These are phyloP conservation scores for Astyanax mexicanus DNA, from an alignment of 2,797 vertebrate species.

Conservation along the genomic window DNA sequence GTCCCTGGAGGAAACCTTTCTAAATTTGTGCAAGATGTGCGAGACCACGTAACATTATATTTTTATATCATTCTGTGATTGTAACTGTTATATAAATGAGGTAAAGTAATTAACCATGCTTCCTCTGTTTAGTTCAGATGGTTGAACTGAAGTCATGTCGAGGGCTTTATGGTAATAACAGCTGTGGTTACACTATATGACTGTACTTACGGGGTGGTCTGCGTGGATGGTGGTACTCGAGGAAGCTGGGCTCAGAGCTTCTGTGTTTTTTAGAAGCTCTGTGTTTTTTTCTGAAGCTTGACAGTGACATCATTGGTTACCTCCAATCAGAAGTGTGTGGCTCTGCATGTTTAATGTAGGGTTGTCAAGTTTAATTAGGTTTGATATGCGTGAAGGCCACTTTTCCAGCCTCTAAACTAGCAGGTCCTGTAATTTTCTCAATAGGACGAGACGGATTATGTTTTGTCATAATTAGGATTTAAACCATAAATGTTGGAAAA, in stretches of 20 bases:
- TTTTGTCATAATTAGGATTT: not conserved
- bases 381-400: not conserved
- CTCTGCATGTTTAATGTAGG: not conserved
- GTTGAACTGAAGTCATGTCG: not conserved
- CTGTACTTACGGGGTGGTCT: not conserved
- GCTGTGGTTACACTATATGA: slow-evolving; percentile 13
- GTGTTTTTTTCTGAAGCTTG: not conserved
- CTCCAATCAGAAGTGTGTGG: not conserved
- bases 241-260: not conserved
- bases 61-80: not conserved
- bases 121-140: slow-evolving; percentile 6
- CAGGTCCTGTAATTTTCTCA: not conserved
- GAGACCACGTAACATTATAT: not conserved
- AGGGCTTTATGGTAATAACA: slow-evolving; percentile 33
- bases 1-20: not conserved
- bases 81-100: not conserved
- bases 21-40: not conserved
- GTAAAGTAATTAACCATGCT: not conserved
- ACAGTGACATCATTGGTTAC: not conserved
- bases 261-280: not conserved
- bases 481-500: not conserved
- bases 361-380: not conserved
- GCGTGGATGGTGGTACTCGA: not conserved
- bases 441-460: not conserved
- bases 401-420: not conserved